Evolutionary conservation across 2,888 invertebrate genomes (phyloP).

Genomic region (Oxyscelio sp.): DNA sequence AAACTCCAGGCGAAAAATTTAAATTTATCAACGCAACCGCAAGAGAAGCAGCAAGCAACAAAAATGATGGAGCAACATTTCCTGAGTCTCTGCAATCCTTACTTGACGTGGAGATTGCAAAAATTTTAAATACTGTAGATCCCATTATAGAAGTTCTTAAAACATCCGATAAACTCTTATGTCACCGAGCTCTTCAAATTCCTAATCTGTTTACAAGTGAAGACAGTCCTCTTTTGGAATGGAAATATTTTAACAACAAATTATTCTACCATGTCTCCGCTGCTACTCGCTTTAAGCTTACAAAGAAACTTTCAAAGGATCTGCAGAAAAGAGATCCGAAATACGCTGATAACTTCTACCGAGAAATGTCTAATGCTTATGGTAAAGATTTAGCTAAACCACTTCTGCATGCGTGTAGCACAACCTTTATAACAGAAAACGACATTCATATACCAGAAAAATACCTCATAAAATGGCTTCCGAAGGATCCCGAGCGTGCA

Average conservation of each 20-base stretch:
- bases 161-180: slow-evolving; percentile 82
- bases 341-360: slow-evolving; percentile 83
- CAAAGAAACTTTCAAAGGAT: slow-evolving; percentile 77
- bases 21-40: too few relatives aligned
- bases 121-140: slow-evolving; percentile 69
- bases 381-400: slow-evolving; percentile 78
- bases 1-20: too few relatives aligned
- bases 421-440: slow-evolving; percentile 77
- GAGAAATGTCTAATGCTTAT: slow-evolving; percentile 71
- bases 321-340: slow-evolving; percentile 71
- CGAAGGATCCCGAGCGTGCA: slow-evolving; percentile 79
- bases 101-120: slow-evolving; percentile 79
- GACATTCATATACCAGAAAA: too few relatives aligned
- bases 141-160: slow-evolving; percentile 81
- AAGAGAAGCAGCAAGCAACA: too few relatives aligned
- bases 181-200: too few relatives aligned
- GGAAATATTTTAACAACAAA: too few relatives aligned
- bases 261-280: slow-evolving; percentile 83
- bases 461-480: slow-evolving; percentile 68
- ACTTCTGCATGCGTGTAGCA: slow-evolving; percentile 81
- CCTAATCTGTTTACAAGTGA: slow-evolving; percentile 84
- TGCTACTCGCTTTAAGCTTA: slow-evolving; percentile 78
- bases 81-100: slow-evolving; percentile 77
- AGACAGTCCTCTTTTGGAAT: too few relatives aligned
- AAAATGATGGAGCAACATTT: too few relatives aligned